Conservation (phyloP, 2,888 invertebrate genomes). For the Biston stratarius region DNA sequence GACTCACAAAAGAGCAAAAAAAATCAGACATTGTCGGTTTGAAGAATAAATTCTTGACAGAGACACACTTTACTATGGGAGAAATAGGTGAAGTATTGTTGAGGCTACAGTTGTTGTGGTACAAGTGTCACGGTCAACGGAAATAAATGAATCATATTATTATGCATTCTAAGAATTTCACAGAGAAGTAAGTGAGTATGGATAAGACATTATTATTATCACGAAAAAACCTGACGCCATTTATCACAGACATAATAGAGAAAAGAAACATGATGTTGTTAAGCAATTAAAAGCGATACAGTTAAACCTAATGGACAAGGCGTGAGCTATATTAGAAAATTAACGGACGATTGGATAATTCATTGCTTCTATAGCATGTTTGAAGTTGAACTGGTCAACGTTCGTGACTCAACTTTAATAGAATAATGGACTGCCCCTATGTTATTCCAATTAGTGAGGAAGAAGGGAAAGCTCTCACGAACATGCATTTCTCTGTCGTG, state of each 20-base stretch:
- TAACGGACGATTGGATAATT: conserved; percentile 35
- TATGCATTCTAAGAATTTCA: conserved; percentile 19
- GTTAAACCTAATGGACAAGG: conserved; percentile 23
- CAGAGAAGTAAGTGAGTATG: conserved; percentile 12
- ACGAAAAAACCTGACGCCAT: conserved; percentile 1
- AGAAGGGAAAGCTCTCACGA: conserved; percentile 42
- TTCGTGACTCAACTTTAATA: conserved; percentile 44
- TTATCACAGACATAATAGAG: conserved; percentile 12
- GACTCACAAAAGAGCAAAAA: conserved; percentile 61
- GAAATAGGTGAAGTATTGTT: conserved; percentile 54
- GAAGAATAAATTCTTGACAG: conserved; percentile 54
- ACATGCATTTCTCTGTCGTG: conserved; percentile 13
- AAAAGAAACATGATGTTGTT: conserved; percentile 3
- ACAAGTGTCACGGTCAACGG: conserved; percentile 54
- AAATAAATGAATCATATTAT: conserved; percentile 44
- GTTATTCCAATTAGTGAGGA: conserved; percentile 41
- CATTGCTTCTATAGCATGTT: conserved; percentile 24
- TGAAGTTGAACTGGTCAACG: conserved; percentile 20
- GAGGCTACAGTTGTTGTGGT: conserved; percentile 48
- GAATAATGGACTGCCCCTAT: conserved; percentile 49
- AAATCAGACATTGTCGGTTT: conserved; percentile 54
- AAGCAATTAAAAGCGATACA: conserved; percentile 20
- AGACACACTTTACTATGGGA: conserved; percentile 50
- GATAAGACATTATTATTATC: conserved; percentile 14
- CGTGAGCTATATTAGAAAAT: conserved; percentile 27